Evolutionary conservation across 2,888 invertebrate species (phyloP).

Genomic region (Rhagophthalmus giganteus): DNA sequence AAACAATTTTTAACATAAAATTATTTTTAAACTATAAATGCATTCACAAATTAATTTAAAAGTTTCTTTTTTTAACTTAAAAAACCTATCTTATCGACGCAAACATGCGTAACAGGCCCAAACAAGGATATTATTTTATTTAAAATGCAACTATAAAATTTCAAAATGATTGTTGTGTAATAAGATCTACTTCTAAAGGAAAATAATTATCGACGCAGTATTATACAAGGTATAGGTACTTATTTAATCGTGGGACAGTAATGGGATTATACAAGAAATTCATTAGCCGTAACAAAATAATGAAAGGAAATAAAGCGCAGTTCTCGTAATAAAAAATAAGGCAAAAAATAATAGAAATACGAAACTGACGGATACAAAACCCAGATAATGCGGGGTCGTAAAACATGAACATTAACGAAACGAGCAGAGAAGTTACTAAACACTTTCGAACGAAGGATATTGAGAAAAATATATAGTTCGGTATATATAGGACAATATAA

Average conservation of each 20-base stretch:
- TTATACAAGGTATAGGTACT: too few species aligned
- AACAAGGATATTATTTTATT: too few species aligned
- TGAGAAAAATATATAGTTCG: conserved; percentile 3
- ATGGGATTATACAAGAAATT: background rate
- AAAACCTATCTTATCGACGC: too few species aligned
- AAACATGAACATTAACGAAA: conserved; percentile 9
- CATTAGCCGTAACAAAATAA: conserved; percentile 3
- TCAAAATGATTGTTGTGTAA: too few species aligned
- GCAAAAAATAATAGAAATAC: conserved; percentile 5
- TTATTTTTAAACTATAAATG: too few species aligned
- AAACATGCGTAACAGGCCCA: too few species aligned
- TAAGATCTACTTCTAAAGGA: too few species aligned
- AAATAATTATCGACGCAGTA: too few species aligned
- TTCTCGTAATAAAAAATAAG: background rate
- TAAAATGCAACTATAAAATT: too few species aligned
- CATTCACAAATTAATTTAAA: too few species aligned
- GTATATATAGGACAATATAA: conserved; percentile 3
- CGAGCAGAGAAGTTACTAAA: conserved; percentile 5
- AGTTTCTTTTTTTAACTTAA: too few species aligned
- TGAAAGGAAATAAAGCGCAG: background rate
- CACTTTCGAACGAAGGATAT: conserved; percentile 7
- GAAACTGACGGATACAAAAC: background rate
- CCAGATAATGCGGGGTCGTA: conserved; percentile 4
- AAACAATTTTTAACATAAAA: too few species aligned
- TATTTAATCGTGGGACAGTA: background rate